phyloP scores from a whole-genome alignment of 2,888 invertebrate genomes.

The Rotaria magnacalcarata region DNA sequence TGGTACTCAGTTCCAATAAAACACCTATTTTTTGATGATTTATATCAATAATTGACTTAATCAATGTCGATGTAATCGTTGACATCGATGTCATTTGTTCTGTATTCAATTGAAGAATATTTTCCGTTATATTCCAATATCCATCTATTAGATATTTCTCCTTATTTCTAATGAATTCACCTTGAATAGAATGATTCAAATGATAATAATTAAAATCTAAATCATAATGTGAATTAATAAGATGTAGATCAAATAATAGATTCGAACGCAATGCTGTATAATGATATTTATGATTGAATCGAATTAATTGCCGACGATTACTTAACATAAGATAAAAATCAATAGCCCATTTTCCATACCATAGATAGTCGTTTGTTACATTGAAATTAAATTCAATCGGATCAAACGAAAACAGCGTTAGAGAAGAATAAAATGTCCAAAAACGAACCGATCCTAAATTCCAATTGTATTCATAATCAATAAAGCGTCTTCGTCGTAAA shows the following conservation, averaged over 20 bases:
- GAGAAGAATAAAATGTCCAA: neutral
- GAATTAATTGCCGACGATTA: neutral
- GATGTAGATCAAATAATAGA: neutral
- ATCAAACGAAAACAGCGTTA: neutral
- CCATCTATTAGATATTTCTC: neutral
- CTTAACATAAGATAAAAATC: neutral
- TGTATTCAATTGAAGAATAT: neutral
- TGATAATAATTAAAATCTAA: neutral
- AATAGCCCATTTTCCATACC: neutral
- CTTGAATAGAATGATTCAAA: neutral
- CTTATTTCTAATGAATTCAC: neutral
- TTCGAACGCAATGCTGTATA: neutral
- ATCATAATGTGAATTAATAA: slow-evolving; percentile 24
- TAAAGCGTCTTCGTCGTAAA: neutral
- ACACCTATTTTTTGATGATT: neutral
- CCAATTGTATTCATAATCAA: slow-evolving; percentile 4
- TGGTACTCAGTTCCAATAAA: neutral
- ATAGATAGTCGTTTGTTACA: neutral
- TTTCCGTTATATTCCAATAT: neutral
- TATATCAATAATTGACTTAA: neutral
- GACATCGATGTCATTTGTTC: neutral
- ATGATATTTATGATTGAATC: neutral
- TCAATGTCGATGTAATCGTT: neutral
- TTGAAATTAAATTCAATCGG: neutral
- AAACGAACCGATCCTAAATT: neutral